These are phyloP conservation scores for Brassicogethes aeneus DNA, from an alignment of 2,888 invertebrate genomes.

Conservation along the genomic window DNA sequence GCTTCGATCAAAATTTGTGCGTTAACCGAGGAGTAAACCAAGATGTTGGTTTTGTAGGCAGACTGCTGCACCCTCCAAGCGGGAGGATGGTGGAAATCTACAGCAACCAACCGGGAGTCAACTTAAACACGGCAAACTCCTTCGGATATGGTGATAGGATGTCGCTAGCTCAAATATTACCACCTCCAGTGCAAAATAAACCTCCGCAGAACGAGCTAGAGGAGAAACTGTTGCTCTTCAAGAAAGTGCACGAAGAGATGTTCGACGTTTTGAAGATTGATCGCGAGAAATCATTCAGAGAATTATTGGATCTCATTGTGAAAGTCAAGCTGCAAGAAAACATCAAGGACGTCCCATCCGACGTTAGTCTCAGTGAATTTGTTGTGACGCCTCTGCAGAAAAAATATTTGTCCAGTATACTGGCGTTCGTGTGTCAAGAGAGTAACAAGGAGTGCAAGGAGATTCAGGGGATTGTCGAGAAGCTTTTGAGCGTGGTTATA, in stretches of 20 bases:
- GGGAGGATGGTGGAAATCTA: constrained; percentile 73
- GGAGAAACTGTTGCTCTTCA: constrained; percentile 9
- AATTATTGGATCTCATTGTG: constrained; percentile 15
- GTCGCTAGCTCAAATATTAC: constrained; percentile 16
- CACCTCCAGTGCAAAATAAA: constrained; percentile 5
- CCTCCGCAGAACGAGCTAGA: background rate
- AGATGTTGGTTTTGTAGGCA: constrained; percentile 52
- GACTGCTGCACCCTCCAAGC: constrained; percentile 54
- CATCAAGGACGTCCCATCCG: background rate
- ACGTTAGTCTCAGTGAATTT: constrained; percentile 4
- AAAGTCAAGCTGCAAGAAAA: constrained; percentile 5
- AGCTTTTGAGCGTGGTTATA: constrained; percentile 4
- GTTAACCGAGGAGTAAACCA: constrained; percentile 51
- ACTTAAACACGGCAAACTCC: constrained; percentile 72
- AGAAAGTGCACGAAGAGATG: constrained; percentile 15
- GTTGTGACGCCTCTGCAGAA: constrained; percentile 16
- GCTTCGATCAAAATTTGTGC: constrained; percentile 77
- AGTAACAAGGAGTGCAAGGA: constrained; percentile 11
- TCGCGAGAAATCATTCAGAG: constrained; percentile 11
- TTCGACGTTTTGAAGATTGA: constrained; percentile 12
- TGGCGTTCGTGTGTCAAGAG: constrained; percentile 16
- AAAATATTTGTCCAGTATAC: constrained; percentile 17
- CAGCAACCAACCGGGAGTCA: constrained; percentile 80
- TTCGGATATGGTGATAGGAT: constrained; percentile 24
- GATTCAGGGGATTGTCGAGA: constrained; percentile 5